Percentiles rank a stretch among this genome's conserved stretches.
phyloP scores from a whole-genome alignment of 2,113 vertebrate species.

The Pituophis catenifer region DNA sequence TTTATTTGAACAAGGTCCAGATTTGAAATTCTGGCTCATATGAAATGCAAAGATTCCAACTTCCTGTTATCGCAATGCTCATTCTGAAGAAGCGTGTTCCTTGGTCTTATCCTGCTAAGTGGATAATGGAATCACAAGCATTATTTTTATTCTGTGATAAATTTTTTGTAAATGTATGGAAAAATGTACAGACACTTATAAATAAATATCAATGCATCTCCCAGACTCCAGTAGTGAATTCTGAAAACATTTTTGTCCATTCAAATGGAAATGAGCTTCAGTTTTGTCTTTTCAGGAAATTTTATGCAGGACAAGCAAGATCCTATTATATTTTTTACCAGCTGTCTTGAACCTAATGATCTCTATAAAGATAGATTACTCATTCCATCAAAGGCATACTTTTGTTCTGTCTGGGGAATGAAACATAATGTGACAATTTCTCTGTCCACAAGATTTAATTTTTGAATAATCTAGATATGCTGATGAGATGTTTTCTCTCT shows the following conservation, averaged over 20 bases:
- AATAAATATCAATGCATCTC: neutral
- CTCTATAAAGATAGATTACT: constrained; percentile 67
- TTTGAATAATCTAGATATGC: constrained; percentile 58
- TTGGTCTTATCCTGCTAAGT: neutral
- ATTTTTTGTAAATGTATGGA: neutral
- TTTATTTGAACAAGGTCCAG: neutral
- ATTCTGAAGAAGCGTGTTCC: neutral
- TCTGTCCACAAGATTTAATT: constrained; percentile 56
- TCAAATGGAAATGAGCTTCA: constrained; percentile 63
- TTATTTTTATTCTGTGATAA: neutral
- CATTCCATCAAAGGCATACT: constrained; percentile 51
- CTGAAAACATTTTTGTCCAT: constrained; percentile 56
- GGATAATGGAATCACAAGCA: neutral
- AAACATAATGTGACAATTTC: constrained; percentile 57
- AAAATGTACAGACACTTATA: neutral
- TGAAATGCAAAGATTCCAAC: constrained; percentile 1
- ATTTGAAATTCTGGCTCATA: constrained; percentile 32
- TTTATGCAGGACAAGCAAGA: constrained; percentile 64
- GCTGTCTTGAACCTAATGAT: constrained; percentile 63
- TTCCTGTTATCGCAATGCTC: too few species aligned
- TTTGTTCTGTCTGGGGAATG: constrained; percentile 59
- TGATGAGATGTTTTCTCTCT: constrained; percentile 15
- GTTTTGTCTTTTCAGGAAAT: constrained; percentile 66
- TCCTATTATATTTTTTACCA: constrained; percentile 68
- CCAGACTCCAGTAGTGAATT: constrained; percentile 26